Percentiles rank a stretch among this genome's conserved stretches.
phyloP scores from a whole-genome alignment of 2,113 vertebrate genomes.

The Psittacara wagleri region DNA sequence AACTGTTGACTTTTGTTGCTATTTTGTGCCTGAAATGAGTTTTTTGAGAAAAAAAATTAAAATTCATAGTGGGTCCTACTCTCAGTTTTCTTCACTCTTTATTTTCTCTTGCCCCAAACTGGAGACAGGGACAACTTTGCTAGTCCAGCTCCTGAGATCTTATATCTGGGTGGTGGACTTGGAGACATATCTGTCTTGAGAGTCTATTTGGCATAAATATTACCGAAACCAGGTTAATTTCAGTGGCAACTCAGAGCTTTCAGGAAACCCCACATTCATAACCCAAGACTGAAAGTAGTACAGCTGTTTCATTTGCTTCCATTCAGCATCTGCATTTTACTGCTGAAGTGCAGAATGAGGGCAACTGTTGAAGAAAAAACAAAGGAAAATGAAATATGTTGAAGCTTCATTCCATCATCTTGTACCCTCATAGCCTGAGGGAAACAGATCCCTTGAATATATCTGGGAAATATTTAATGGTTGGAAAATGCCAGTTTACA shows the following conservation, averaged over 20 bases:
- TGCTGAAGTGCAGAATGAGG: background rate
- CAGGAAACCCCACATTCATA: background rate
- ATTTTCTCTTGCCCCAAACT: background rate
- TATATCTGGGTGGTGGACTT: background rate
- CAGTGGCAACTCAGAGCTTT: background rate
- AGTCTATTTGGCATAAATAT: background rate
- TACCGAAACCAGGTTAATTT: background rate
- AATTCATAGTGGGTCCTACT: background rate
- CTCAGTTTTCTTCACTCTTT: background rate
- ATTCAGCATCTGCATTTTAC: background rate
- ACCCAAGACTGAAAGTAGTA: background rate
- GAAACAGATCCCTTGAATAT: background rate
- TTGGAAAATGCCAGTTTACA: background rate
- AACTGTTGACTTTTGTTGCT: background rate
- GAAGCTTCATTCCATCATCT: background rate
- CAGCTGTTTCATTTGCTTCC: background rate
- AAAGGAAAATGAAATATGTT: background rate
- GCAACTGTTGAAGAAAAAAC: background rate
- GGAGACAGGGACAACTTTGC: background rate
- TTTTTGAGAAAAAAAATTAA: background rate
- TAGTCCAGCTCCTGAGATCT: background rate
- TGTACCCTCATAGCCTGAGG: background rate
- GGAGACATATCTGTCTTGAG: background rate
- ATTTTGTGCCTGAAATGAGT: background rate
- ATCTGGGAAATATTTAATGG: background rate